Percentiles rank a stretch among this genome's conserved stretches.
Evolutionary conservation across 2,113 vertebrate genomes (phyloP).

Genomic region (Sturnira hondurensis): DNA sequence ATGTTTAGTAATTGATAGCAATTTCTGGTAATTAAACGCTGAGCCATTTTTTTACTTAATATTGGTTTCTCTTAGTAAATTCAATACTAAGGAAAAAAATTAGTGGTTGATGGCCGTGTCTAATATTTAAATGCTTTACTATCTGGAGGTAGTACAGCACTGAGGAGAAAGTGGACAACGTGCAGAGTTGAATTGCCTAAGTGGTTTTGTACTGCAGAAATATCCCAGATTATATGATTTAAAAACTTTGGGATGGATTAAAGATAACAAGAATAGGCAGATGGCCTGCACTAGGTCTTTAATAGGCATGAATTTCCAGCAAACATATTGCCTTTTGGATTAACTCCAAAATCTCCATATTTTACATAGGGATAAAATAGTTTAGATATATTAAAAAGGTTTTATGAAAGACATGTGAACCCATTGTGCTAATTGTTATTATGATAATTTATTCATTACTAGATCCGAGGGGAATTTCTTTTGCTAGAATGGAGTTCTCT

Average conservation of each 20-base stretch:
- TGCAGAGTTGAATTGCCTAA: background rate
- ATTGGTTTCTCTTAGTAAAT: slow-evolving; percentile 31
- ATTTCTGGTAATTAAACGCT: slow-evolving; percentile 52
- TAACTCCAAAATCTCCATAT: background rate
- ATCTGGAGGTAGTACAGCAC: background rate
- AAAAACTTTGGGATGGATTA: background rate
- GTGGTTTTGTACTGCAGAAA: background rate
- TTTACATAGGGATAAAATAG: slow-evolving; percentile 1
- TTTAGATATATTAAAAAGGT: background rate
- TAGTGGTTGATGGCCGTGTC: background rate
- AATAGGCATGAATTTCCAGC: background rate
- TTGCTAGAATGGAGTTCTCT: background rate
- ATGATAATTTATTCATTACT: background rate
- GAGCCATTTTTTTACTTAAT: slow-evolving; percentile 21
- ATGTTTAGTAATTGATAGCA: slow-evolving; percentile 48
- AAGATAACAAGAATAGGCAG: background rate
- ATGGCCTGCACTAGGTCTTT: background rate
- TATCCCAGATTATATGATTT: background rate
- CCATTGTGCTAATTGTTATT: background rate
- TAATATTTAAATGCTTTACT: slow-evolving; percentile 12
- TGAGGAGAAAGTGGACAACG: background rate
- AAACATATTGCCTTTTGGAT: background rate
- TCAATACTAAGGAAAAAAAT: slow-evolving; percentile 9
- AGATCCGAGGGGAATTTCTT: background rate
- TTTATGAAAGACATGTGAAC: background rate